phyloP scores from a whole-genome alignment of 2,888 invertebrate genomes.

The Silvanus unidentatus region DNA sequence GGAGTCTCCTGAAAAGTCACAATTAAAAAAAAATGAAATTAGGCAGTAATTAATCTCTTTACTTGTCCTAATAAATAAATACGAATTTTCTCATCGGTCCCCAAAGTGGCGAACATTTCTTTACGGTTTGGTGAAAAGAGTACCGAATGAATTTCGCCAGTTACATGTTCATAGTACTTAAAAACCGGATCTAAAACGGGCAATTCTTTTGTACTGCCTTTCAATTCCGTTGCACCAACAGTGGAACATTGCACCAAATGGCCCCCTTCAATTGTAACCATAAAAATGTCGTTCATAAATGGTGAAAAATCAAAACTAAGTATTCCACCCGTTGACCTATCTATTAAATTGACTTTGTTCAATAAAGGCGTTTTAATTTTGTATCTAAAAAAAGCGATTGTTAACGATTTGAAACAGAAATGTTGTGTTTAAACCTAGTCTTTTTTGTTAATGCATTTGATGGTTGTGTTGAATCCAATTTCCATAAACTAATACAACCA shows the following conservation, averaged over 20 bases:
- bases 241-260: slow-evolving; percentile 42
- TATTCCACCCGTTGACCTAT: slow-evolving; percentile 26
- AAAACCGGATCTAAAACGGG: slow-evolving; percentile 42
- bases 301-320: slow-evolving; percentile 44
- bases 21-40: slow-evolving; percentile 1
- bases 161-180: slow-evolving; percentile 41
- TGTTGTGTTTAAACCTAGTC: slow-evolving; percentile 24
- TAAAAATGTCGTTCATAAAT: slow-evolving; percentile 38
- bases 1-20: slow-evolving; percentile 37
- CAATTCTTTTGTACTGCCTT: slow-evolving; percentile 30
- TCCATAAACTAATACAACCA: slow-evolving; percentile 39
- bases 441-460: slow-evolving; percentile 20
- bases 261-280: slow-evolving; percentile 46
- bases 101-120: slow-evolving; percentile 42
- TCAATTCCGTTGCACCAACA: slow-evolving; percentile 36
- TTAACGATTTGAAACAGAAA: too few relatives aligned
- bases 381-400: slow-evolving; percentile 32
- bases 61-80: slow-evolving; percentile 43
- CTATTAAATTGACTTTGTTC: slow-evolving; percentile 5
- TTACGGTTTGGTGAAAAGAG: slow-evolving; percentile 40
- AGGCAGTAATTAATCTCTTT: slow-evolving; percentile 11
- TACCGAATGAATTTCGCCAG: slow-evolving; percentile 39
- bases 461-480: slow-evolving; percentile 24
- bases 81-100: slow-evolving; percentile 41
- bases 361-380: slow-evolving; percentile 38